A percentile compares a stretch with the other conserved stretches of the same genome.
These are phyloP conservation scores for Pterocles burchelli DNA, from an alignment of 2,113 vertebrate genomes.

Conservation along the genomic window DNA sequence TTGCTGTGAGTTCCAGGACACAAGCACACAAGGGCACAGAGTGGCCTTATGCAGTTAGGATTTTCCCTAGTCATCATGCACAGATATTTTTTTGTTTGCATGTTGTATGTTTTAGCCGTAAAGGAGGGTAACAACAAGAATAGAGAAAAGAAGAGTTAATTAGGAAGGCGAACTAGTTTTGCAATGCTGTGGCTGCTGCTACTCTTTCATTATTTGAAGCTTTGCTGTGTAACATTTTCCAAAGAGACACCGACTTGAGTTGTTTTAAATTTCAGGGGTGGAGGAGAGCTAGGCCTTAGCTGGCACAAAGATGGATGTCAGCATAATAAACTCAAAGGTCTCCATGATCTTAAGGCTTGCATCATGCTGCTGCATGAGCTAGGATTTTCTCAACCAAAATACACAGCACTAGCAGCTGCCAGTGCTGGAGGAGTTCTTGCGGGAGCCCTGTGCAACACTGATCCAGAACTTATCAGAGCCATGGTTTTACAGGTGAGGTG, in stretches of 20 bases:
- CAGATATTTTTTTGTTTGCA: not conserved
- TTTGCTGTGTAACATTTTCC: not conserved
- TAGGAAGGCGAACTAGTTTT: not conserved
- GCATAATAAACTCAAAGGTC: constrained; percentile 83
- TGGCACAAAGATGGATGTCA: constrained; percentile 88
- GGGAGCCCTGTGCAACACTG: constrained; percentile 88
- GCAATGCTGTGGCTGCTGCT: not conserved
- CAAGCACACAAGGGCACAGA: not conserved
- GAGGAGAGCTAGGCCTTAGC: constrained; percentile 87
- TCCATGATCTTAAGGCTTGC: constrained; percentile 89
- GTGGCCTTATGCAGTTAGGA: not conserved
- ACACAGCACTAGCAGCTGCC: constrained; percentile 82
- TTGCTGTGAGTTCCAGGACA: not conserved
- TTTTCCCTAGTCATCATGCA: not conserved
- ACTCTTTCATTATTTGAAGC: not conserved
- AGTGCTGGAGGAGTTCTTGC: constrained; percentile 93
- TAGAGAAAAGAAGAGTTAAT: not conserved
- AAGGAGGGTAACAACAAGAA: not conserved
- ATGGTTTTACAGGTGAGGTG: constrained; percentile 85
- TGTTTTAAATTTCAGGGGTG: constrained; percentile 81
- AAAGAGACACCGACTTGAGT: not conserved
- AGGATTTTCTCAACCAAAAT: constrained; percentile 84
- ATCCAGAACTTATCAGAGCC: constrained; percentile 83
- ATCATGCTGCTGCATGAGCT: constrained; percentile 80
- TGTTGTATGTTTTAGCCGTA: not conserved